Conservation (phyloP, 2,113 vertebrate genomes). For the Chaenogobius annularis region DNA sequence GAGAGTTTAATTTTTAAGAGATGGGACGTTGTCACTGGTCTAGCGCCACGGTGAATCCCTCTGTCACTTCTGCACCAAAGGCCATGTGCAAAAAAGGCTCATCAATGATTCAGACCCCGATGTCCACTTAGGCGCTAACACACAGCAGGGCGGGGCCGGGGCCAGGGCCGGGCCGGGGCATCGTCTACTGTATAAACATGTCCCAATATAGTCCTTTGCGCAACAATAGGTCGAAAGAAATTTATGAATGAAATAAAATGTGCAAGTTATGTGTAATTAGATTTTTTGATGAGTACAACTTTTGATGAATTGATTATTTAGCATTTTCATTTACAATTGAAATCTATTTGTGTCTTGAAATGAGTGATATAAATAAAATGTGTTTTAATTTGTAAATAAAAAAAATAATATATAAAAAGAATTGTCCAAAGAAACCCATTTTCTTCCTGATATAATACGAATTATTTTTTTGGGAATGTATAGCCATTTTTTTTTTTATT, state of each 20-base stretch:
- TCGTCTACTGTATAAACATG: constrained; percentile 1
- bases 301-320: too few species aligned
- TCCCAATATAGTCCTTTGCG: not conserved
- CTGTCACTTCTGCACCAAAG: constrained; percentile 56
- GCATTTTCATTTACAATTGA: too few species aligned
- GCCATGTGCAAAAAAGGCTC: constrained; percentile 59
- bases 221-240: constrained; percentile 1
- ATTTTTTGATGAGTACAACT: too few species aligned
- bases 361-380: too few species aligned
- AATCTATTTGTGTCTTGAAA: too few species aligned
- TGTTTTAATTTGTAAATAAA: too few species aligned
- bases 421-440: too few species aligned
- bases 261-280: not conserved
- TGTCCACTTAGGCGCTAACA: constrained; percentile 45
- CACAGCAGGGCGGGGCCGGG: constrained; percentile 31
- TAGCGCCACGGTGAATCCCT: constrained; percentile 23
- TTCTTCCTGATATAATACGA: too few species aligned
- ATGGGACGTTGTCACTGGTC: constrained; percentile 16
- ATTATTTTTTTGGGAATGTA: too few species aligned
- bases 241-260: not conserved
- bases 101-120: constrained; percentile 74
- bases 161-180: constrained; percentile 24
- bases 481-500: too few species aligned
- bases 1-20: constrained; percentile 49
- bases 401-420: too few species aligned